These are phyloP conservation scores for Ceyx cyanopectus DNA, from an alignment of 2,113 vertebrate genomes.

Conservation along the genomic window DNA sequence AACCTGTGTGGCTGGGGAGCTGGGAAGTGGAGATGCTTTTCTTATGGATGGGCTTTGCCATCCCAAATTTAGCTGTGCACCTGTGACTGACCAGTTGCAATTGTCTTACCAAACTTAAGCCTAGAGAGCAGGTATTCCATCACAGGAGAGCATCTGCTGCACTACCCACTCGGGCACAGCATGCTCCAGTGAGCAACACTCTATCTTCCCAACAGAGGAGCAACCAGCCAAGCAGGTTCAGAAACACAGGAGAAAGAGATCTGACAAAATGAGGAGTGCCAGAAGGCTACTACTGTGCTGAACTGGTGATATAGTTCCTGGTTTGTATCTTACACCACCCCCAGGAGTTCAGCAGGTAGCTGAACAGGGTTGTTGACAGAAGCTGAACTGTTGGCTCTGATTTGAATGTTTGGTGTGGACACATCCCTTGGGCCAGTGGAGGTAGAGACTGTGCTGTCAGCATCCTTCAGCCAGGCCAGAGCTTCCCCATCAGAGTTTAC, in stretches of 20 bases:
- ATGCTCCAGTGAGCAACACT: neutral
- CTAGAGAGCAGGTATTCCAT: neutral
- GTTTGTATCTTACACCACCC: neutral
- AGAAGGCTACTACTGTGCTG: neutral
- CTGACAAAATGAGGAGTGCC: neutral
- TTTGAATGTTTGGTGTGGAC: neutral
- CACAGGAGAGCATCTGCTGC: neutral
- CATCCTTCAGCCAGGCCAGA: neutral
- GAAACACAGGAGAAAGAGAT: neutral
- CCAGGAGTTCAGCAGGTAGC: neutral
- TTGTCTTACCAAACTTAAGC: neutral
- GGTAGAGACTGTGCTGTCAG: neutral
- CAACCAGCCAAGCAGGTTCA: neutral
- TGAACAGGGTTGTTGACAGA: neutral
- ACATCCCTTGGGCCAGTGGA: rapidly evolving
- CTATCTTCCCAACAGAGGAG: neutral
- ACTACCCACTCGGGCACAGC: rapidly evolving
- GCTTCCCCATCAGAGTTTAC: neutral
- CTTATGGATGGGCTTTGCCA: neutral
- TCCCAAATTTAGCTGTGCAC: neutral
- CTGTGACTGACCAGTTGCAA: neutral
- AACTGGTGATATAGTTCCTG: neutral
- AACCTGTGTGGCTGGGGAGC: neutral
- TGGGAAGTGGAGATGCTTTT: neutral
- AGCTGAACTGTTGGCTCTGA: neutral